Evolutionary conservation across 2,113 vertebrate genomes (phyloP).

Genomic region (Campylomormyrus numenius): DNA sequence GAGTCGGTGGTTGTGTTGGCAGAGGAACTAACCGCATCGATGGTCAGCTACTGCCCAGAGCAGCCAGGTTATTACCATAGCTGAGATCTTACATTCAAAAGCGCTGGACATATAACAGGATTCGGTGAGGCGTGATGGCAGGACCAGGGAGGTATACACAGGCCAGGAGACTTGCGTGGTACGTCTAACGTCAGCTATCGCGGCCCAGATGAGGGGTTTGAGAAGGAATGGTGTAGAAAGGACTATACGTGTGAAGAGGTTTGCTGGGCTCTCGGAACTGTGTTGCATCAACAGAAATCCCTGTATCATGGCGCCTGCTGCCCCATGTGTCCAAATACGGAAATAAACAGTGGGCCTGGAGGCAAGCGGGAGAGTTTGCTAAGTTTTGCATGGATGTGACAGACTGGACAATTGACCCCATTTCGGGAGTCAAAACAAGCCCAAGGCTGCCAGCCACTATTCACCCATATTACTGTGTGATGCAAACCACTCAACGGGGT

Average conservation of each 20-base stretch:
- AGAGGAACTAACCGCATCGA: not conserved
- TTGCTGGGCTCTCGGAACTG: not conserved
- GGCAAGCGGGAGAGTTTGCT: not conserved
- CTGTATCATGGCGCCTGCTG: not conserved
- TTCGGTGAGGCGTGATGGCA: not conserved
- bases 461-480: not conserved
- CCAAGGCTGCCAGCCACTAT: not conserved
- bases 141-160: not conserved
- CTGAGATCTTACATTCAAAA: not conserved
- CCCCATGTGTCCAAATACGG: not conserved
- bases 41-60: not conserved
- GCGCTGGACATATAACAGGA: not conserved
- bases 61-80: not conserved
- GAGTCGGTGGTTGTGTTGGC: not conserved
- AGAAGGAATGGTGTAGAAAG: not conserved
- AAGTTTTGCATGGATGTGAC: not conserved
- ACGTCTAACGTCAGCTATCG: not conserved
- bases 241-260: not conserved
- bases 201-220: not conserved
- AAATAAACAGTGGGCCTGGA: not conserved
- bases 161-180: not conserved
- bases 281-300: not conserved
- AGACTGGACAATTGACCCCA: not conserved
- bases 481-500: not conserved
- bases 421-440: not conserved